phyloP scores from a whole-genome alignment of 2,888 invertebrate species.

The Aporophyla lueneburgensis region DNA sequence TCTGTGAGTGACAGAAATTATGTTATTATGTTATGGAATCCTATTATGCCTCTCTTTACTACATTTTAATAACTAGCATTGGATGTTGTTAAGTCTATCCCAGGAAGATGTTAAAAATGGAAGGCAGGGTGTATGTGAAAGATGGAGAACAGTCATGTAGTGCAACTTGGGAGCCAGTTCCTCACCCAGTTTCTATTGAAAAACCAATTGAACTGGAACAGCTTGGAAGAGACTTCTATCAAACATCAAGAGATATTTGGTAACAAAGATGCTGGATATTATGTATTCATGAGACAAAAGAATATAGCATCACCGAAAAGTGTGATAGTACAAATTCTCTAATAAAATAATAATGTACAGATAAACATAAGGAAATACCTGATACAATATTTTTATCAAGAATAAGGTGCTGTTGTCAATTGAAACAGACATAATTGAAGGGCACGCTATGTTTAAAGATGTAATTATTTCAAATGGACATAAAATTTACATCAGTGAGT shows the following conservation, averaged over 20 bases:
- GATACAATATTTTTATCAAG: conserved; percentile 15
- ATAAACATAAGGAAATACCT: not conserved
- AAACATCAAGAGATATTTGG: not conserved
- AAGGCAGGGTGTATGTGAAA: not conserved
- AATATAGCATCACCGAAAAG: not conserved
- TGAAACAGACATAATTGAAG: conserved; percentile 36
- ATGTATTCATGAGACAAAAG: not conserved
- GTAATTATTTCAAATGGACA: conserved; percentile 26
- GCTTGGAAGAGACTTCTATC: not conserved
- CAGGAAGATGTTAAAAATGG: not conserved
- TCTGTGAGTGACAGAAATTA: too few relatives aligned
- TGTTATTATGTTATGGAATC: not conserved
- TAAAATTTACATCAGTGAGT: conserved; percentile 34
- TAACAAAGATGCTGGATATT: not conserved
- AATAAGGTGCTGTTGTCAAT: not conserved
- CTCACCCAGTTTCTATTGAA: not conserved
- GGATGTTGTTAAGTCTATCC: not conserved
- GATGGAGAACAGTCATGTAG: too few relatives aligned
- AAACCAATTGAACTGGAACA: not conserved
- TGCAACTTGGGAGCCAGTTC: not conserved
- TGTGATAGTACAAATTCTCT: not conserved
- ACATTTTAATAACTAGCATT: not conserved
- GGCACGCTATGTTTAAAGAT: conserved; percentile 23
- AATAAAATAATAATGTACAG: not conserved
- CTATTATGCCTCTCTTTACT: not conserved